These are phyloP conservation scores for Stratiomys singularior DNA, from an alignment of 2,888 invertebrate species.

Conservation along the genomic window DNA sequence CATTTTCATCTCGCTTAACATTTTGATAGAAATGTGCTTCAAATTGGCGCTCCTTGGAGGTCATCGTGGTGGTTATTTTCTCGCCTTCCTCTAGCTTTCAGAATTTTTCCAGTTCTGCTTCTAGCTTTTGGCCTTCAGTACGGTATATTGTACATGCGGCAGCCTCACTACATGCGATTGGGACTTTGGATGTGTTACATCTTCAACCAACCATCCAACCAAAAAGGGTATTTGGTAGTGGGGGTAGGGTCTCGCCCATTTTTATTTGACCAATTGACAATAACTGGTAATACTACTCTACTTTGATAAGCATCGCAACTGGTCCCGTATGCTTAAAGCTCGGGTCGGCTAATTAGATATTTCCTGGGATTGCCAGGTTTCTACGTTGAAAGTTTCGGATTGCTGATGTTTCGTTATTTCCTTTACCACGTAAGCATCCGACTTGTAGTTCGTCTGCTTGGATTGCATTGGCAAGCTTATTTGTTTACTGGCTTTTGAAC, in stretches of 20 bases:
- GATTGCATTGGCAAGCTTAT: neutral
- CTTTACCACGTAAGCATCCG: neutral
- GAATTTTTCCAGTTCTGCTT: too few relatives aligned
- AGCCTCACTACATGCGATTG: too few relatives aligned
- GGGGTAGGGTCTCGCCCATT: neutral
- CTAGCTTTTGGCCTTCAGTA: too few relatives aligned
- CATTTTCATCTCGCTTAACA: too few relatives aligned
- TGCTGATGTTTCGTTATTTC: neutral
- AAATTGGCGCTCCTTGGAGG: too few relatives aligned
- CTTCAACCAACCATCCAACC: neutral
- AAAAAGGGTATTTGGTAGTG: neutral
- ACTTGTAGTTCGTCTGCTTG: neutral
- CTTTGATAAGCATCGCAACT: neutral
- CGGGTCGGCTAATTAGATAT: neutral
- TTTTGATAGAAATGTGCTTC: too few relatives aligned
- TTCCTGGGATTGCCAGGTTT: neutral
- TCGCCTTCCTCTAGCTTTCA: too few relatives aligned
- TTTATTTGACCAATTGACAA: neutral
- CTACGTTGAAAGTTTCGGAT: neutral
- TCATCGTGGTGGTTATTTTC: too few relatives aligned
- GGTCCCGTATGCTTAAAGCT: neutral
- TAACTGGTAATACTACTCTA: neutral
- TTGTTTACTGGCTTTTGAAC: neutral
- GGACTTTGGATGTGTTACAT: too few relatives aligned
- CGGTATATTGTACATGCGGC: too few relatives aligned